phyloP scores from a whole-genome alignment of 2,113 vertebrate genomes.

The Asarcornis scutulata region DNA sequence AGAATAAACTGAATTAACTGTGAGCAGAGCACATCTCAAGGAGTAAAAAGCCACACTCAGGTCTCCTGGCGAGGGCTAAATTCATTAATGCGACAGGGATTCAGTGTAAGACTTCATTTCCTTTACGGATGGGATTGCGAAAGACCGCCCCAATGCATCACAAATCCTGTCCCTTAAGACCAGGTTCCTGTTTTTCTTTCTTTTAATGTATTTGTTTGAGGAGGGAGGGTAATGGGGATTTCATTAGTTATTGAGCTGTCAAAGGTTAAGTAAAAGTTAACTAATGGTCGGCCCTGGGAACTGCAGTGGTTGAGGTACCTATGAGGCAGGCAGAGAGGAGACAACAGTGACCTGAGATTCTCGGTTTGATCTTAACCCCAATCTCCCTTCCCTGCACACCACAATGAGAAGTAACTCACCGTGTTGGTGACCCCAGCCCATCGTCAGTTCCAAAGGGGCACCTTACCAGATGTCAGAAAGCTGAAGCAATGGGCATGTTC shows the following conservation, averaged over 20 bases:
- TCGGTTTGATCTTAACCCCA: not conserved
- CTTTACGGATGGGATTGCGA: not conserved
- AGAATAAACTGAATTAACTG: conserved; percentile 11
- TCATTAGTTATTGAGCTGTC: not conserved
- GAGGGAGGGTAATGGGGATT: not conserved
- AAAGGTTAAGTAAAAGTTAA: conserved; percentile 25
- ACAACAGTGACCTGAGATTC: not conserved
- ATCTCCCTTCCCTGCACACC: not conserved
- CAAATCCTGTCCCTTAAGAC: not conserved
- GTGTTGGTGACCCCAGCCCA: not conserved
- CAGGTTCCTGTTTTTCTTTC: not conserved
- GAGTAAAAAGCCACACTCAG: not conserved
- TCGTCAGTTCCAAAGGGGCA: not conserved
- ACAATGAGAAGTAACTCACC: not conserved
- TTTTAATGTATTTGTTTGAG: not conserved
- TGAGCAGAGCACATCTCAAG: not conserved
- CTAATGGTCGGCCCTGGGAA: not conserved
- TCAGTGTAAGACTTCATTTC: not conserved
- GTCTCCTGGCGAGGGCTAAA: not conserved
- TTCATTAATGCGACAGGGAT: not conserved
- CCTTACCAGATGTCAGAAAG: not conserved
- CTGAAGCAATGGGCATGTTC: not conserved
- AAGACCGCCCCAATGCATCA: not conserved
- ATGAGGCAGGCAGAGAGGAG: not conserved
- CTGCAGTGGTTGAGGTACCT: not conserved